Conservation (phyloP, 2,888 invertebrate genomes). For the Amiota mariae region DNA sequence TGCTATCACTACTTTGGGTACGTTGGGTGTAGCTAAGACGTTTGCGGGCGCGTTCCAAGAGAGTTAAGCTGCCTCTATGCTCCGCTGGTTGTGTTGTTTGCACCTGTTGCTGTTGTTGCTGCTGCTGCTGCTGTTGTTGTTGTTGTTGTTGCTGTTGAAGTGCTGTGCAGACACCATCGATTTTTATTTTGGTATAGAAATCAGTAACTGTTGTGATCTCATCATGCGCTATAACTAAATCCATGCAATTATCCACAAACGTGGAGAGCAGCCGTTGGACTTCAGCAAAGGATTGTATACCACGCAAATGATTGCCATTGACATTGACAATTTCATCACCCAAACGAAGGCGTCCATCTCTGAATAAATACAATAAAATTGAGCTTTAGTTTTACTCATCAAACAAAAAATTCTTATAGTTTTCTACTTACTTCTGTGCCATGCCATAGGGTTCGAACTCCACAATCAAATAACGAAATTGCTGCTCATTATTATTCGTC, state of each 20-base stretch:
- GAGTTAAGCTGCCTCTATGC: conserved; percentile 15
- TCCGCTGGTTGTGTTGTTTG: neutral
- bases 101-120: conserved; percentile 10
- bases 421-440: conserved; percentile 75
- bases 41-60: conserved; percentile 57
- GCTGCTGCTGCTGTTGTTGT: conserved; percentile 36
- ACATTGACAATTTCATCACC: conserved; percentile 94
- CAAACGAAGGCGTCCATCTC: conserved; percentile 86
- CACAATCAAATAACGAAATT: conserved; percentile 79
- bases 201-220: conserved; percentile 77
- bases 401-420: neutral
- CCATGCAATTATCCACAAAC: conserved; percentile 74
- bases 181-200: conserved; percentile 71
- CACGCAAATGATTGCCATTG: conserved; percentile 86
- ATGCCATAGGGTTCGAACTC: conserved; percentile 80
- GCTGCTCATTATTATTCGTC: conserved; percentile 74
- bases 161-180: conserved; percentile 59
- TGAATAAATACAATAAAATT: conserved; percentile 63
- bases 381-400: neutral
- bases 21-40: conserved; percentile 69
- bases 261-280: conserved; percentile 76
- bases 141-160: conserved; percentile 28
- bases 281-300: conserved; percentile 80
- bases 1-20: conserved; percentile 69
- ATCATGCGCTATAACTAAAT: conserved; percentile 79